Conservation (phyloP, 2,113 vertebrate genomes). For the Sylvietta virens region DNA sequence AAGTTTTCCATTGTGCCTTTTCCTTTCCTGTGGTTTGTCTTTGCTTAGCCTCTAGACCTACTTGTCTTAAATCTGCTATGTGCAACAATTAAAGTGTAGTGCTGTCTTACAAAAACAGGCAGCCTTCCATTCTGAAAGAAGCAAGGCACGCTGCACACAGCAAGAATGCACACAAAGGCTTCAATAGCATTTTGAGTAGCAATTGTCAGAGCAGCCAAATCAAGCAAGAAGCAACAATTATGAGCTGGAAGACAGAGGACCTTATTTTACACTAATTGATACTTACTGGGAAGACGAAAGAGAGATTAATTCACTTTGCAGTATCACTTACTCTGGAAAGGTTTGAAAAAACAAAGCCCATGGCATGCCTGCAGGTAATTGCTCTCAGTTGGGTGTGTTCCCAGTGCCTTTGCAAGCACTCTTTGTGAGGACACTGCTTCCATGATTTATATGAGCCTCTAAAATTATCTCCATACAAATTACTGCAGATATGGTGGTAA, state of each 20-base stretch:
- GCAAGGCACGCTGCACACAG: background rate
- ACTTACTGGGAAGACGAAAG: background rate
- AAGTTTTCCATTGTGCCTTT: background rate
- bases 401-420: background rate
- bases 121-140: background rate
- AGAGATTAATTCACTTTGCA: conserved; percentile 15
- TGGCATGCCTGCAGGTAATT: background rate
- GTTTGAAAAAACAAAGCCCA: background rate
- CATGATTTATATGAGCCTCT: background rate
- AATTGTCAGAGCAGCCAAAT: background rate
- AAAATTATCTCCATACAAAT: conserved; percentile 15
- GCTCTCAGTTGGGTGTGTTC: background rate
- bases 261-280: conserved; percentile 27
- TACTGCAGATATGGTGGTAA: background rate
- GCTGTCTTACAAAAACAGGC: background rate
- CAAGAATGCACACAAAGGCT: background rate
- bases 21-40: background rate
- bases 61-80: background rate
- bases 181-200: conserved; percentile 2
- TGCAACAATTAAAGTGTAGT: background rate
- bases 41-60: background rate
- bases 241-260: background rate
- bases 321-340: background rate
- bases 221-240: background rate
- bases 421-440: background rate